Base-by-base conservation (phyloP, 2,797 vertebrate species). In the Darevskia mixta region DNA sequence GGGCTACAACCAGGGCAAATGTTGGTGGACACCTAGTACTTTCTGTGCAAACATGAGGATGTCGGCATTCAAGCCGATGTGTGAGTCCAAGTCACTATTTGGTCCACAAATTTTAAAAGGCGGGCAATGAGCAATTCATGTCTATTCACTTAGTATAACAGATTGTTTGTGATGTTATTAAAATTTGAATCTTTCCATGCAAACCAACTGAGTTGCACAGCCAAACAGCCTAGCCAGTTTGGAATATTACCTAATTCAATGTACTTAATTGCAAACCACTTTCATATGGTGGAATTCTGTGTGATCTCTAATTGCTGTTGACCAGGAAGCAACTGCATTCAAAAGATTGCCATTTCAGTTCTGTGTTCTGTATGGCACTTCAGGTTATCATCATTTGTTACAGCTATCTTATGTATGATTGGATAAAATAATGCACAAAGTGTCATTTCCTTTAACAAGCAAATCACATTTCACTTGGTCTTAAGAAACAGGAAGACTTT, bases 331-430 rank as follows among this genome's bases (percentile, higher is more conserved):
- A 80, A 11, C 8, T 38, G 55, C 18, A 80, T 32, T 64, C 4
- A 8, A 35, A 11, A 64, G 9, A 9, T n/a, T 69, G 27, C 23
- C 91, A 35, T 61, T 61, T 90, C 0, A 13, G 25, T 80, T 35
- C 10, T 58, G 41, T 91, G 88, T 89, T 87, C 64, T 43, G 88
- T 13, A 79, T 78, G 35, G 87, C 18, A 78, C 77, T 91, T 88
- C 20, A 87, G 87, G 27, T 75, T 87, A 77, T 58, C 7, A n/a
- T 84, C n/a, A 86, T 72, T 90, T 91, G 25, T 77, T 79, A 55
- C 49, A 55, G 13, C 49, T 15, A 55, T 55, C 49, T 55, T 55
- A 55, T 55, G 49, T 15, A 15, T 55, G 49, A 55, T 55, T 55
- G 49, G 11, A 55, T 55, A 55, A 55, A 55, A 55, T 1, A 55